These are phyloP conservation scores for Elysia crispata DNA, from an alignment of 2,888 invertebrate species.

Conservation along the genomic window DNA sequence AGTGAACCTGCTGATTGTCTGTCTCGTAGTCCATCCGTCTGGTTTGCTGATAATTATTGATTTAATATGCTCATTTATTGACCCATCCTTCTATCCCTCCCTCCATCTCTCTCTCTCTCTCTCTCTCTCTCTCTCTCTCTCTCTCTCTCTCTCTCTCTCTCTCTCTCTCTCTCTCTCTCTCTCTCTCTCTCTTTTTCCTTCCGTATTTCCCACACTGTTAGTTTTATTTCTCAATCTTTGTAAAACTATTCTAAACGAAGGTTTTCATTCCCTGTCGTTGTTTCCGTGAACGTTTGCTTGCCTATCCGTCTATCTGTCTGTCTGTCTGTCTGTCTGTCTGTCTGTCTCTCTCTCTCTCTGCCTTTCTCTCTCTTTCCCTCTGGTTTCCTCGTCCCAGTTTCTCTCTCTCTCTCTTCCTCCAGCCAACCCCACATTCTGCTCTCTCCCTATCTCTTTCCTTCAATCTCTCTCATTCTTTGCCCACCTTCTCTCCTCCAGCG, in stretches of 20 bases:
- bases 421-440: too few species aligned
- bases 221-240: too few species aligned
- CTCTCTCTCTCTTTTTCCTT: slow-evolving; percentile 20
- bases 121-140: slow-evolving; percentile 9
- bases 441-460: neutral
- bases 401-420: too few species aligned
- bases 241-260: too few species aligned
- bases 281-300: too few species aligned
- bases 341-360: slow-evolving; percentile 18
- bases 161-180: slow-evolving; percentile 18
- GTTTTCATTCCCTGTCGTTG: too few species aligned
- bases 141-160: slow-evolving; percentile 1
- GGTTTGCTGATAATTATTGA: neutral
- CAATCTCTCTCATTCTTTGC: too few species aligned
- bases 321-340: slow-evolving; percentile 24
- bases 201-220: too few species aligned
- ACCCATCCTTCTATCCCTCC: neutral
- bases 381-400: too few species aligned
- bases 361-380: neutral
- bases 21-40: neutral
- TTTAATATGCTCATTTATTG: neutral
- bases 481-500: too few species aligned
- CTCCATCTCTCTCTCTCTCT: slow-evolving; percentile 16
- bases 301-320: neutral
- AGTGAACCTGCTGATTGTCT: too few species aligned